Evolutionary conservation across 2,888 invertebrate species (phyloP).

Genomic region (Harpalus rufipes): DNA sequence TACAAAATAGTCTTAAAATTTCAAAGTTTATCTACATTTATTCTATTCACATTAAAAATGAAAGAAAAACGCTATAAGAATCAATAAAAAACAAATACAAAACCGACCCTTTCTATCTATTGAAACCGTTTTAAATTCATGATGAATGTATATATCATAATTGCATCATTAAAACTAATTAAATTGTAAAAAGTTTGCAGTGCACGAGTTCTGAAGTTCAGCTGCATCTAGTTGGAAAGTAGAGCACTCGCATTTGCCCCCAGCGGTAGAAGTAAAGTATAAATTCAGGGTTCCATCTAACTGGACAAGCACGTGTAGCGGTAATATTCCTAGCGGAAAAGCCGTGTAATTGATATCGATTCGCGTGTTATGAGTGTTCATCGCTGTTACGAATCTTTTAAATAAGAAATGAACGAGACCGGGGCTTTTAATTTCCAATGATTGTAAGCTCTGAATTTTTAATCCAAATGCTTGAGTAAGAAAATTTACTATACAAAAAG

Average conservation of each 20-base stretch:
- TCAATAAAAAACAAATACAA: conserved; percentile 19
- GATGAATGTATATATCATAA: conserved; percentile 29
- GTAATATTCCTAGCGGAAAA: conserved; percentile 12
- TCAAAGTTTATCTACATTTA: too few species aligned
- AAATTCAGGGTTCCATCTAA: conserved; percentile 2
- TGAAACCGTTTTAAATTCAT: neutral
- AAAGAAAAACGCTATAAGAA: too few species aligned
- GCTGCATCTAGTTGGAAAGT: conserved; percentile 1
- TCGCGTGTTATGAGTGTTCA: conserved; percentile 1
- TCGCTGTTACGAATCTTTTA: conserved; percentile 13
- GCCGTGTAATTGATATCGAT: conserved; percentile 45
- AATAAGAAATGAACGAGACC: conserved; percentile 50
- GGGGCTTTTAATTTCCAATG: conserved; percentile 42
- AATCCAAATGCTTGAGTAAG: neutral
- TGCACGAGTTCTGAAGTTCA: neutral
- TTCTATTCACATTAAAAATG: too few species aligned
- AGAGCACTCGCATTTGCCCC: neutral
- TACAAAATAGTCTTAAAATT: too few species aligned
- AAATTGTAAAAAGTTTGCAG: conserved; percentile 20
- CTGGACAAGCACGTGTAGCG: conserved; percentile 6
- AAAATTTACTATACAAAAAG: neutral
- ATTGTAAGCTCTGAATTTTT: neutral
- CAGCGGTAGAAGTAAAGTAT: neutral
- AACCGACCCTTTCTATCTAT: neutral
- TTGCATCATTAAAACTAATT: conserved; percentile 41